phyloP scores from a whole-genome alignment of 2,113 vertebrate species.

The Trematocara marginatum region DNA sequence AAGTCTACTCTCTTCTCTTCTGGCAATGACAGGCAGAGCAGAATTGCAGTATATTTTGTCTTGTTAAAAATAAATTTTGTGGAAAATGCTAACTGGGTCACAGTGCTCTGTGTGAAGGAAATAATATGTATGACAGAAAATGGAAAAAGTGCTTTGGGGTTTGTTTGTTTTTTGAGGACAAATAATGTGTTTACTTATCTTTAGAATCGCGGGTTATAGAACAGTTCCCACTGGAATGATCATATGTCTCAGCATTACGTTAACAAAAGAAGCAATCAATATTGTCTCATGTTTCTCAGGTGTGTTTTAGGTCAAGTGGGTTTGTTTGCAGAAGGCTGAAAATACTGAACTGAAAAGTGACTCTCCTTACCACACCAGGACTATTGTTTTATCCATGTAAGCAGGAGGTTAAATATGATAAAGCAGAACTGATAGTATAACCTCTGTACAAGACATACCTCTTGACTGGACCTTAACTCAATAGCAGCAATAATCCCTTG shows the following conservation, averaged over 20 bases:
- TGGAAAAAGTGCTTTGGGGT: background rate
- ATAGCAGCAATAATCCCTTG: background rate
- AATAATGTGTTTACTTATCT: conserved; percentile 19
- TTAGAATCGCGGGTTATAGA: conserved; percentile 2
- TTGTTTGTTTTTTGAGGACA: background rate
- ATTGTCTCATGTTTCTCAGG: background rate
- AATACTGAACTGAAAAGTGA: conserved; percentile 21
- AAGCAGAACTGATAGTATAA: background rate
- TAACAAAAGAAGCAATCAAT: background rate
- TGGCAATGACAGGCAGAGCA: background rate
- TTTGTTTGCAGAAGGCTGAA: background rate
- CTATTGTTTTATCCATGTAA: conserved; percentile 11
- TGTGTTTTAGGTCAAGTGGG: background rate
- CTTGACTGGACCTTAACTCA: background rate
- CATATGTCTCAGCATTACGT: background rate
- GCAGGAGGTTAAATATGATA: background rate
- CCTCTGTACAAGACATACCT: background rate
- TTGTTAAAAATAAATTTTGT: conserved; percentile 27
- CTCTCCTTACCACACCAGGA: background rate
- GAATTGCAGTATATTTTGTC: conserved; percentile 13
- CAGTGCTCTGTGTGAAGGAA: background rate
- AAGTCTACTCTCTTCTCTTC: background rate
- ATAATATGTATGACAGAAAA: background rate
- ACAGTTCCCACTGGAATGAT: background rate
- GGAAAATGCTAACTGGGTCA: conserved; percentile 47